Evolutionary conservation across 1,140 invertebrate species (phyloP), one percentile per base, ranked within the genome.

Genomic region (Drosophila lacertosa): DNA sequence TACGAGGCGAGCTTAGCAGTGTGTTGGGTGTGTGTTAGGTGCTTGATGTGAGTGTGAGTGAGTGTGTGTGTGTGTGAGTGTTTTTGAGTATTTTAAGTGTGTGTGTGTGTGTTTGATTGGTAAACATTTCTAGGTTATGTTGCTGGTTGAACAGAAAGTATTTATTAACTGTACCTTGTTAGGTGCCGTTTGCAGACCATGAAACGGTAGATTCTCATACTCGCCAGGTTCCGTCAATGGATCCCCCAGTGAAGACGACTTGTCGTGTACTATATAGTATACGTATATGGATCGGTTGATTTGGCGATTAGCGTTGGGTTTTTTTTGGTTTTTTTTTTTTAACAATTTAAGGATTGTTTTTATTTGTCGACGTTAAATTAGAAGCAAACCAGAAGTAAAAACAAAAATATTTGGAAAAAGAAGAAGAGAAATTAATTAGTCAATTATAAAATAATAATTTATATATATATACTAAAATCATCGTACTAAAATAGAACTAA

Each of bases 191-290:
- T 97, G 96, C 82, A 97, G 95, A 79, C 96, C 96, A 92, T 98
- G 97, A 93, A 98, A 98, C 64, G 97, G 96, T 89, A 98, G 93
- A 92, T 98, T 98, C 93, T 98, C 97, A 93, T 98, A 98, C 91
- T 97, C 96, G 69, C 95, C 95, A 91, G 93, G 93, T 89, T 91
- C 91, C 86, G 90, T 90, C 71, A 91, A 91, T 78, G 90, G 90
- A 90, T 91, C 90, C 86, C 75, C 89, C 84, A 91, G 77, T 80
- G 83, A 89, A 83, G 90, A 91, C 62, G 90, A 91, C 76, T 91
- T 91, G 77, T 89, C 90, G 88, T 90, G 74, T 89, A 91, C 90
- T 91, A 73, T 74, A 74, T 80, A 45, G 72, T 58, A 65, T 74
- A 75, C 32, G 40, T 59, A 40, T 76, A 64, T 59, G 64, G 58